A percentile compares a stretch with the other conserved stretches of the same genome.
Conservation (phyloP, 2,888 invertebrate genomes). For the Macrosoma leucophasiata region DNA sequence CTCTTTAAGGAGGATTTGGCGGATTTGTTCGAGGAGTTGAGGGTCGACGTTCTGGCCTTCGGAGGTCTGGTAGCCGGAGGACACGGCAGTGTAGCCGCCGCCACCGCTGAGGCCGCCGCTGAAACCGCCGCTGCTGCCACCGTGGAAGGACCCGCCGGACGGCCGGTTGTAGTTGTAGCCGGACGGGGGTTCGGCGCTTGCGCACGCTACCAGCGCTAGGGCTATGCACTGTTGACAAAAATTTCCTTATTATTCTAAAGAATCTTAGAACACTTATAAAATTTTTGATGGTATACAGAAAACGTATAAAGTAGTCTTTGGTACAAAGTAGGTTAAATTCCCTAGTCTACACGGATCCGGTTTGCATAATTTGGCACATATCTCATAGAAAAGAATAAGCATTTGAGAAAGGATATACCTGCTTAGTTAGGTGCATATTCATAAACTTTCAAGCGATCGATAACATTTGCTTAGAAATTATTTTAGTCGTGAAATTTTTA, state of each 20-base stretch:
- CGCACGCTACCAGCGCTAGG: slow-evolving; percentile 85
- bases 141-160: slow-evolving; percentile 61
- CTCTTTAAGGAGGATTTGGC: slow-evolving; percentile 89
- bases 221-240: slow-evolving; percentile 83
- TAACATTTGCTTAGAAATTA: too few species aligned
- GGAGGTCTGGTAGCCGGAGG: slow-evolving; percentile 86
- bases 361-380: too few species aligned
- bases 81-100: slow-evolving; percentile 84
- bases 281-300: too few species aligned
- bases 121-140: slow-evolving; percentile 48
- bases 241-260: too few species aligned
- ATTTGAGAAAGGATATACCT: too few species aligned
- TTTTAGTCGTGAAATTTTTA: too few species aligned
- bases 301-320: too few species aligned
- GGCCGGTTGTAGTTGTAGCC: slow-evolving; percentile 86
- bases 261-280: background rate
- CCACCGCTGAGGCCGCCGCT: slow-evolving; percentile 66
- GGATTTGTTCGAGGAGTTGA: slow-evolving; percentile 87
- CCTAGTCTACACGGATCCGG: too few species aligned
- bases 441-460: too few species aligned
- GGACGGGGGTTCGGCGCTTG: slow-evolving; percentile 83
- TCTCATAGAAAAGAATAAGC: too few species aligned
- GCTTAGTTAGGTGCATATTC: too few species aligned
- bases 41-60: slow-evolving; percentile 90
- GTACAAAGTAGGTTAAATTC: too few species aligned